phyloP scores from a whole-genome alignment of 2,113 vertebrate species.

The Otus sunia region DNA sequence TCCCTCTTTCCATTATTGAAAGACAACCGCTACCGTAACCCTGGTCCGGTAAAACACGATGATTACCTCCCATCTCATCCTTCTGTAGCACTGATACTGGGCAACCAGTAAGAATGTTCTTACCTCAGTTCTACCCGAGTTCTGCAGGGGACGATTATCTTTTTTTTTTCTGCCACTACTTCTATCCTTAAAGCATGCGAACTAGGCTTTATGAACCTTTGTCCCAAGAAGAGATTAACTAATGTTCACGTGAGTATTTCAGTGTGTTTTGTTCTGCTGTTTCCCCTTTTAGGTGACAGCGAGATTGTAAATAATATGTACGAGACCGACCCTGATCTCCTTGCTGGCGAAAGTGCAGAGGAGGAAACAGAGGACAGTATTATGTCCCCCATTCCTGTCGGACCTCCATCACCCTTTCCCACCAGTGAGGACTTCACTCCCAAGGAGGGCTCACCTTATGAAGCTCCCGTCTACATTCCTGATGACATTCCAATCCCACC shows the following conservation, averaged over 20 bases:
- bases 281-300: constrained; percentile 87
- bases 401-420: constrained; percentile 87
- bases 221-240: constrained; percentile 8
- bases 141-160: background rate
- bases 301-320: constrained; percentile 92
- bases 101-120: background rate
- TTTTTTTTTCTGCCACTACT: background rate
- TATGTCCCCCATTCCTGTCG: constrained; percentile 92
- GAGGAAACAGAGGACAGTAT: constrained; percentile 92
- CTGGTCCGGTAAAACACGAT: accelerated
- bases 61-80: background rate
- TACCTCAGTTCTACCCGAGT: background rate
- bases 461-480: constrained; percentile 98
- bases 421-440: constrained; percentile 95
- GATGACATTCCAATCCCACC: constrained; percentile 97
- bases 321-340: constrained; percentile 89
- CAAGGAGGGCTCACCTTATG: constrained; percentile 98
- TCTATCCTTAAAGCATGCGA: background rate
- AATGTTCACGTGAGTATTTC: constrained; percentile 52
- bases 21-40: background rate
- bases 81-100: accelerated
- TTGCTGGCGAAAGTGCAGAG: constrained; percentile 85
- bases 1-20: background rate
- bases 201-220: background rate
- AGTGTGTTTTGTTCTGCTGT: constrained; percentile 65